These are phyloP conservation scores for Todiramphus saurophagus DNA, from an alignment of 2,113 vertebrate genomes.

Conservation along the genomic window DNA sequence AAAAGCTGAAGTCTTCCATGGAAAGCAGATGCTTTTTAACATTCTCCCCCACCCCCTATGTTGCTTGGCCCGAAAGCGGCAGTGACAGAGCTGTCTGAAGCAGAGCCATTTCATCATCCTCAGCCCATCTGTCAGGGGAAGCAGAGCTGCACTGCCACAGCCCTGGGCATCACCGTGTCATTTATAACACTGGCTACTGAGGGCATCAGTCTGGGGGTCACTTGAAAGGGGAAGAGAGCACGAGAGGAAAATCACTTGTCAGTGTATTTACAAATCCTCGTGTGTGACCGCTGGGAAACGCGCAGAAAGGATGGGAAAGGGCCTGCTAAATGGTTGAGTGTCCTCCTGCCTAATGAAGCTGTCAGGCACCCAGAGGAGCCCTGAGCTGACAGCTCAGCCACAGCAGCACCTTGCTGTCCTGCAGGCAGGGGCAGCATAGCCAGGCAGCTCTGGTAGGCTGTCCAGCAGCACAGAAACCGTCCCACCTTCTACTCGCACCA, in stretches of 20 bases:
- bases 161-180: accelerated
- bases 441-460: background rate
- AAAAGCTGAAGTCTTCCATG: constrained; percentile 27
- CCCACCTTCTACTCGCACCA: background rate
- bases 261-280: background rate
- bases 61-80: constrained; percentile 23
- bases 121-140: constrained; percentile 38
- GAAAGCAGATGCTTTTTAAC: constrained; percentile 64
- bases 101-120: constrained; percentile 29
- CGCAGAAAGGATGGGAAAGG: background rate
- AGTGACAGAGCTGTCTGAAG: constrained; percentile 32
- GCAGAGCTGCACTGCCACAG: background rate
- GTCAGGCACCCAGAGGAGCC: background rate
- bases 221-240: background rate
- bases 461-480: background rate
- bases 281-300: background rate
- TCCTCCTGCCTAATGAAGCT: background rate
- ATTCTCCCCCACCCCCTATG: constrained; percentile 20
- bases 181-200: accelerated
- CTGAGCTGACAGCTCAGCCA: accelerated
- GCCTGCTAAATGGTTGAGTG: accelerated
- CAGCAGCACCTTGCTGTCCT: background rate
- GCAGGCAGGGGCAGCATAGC: background rate
- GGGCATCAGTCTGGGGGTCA: background rate
- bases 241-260: background rate